A percentile compares a stretch with the other conserved stretches of the same genome.
Evolutionary conservation across 2,888 invertebrate genomes (phyloP).

Genomic region (Tetranychus piercei): DNA sequence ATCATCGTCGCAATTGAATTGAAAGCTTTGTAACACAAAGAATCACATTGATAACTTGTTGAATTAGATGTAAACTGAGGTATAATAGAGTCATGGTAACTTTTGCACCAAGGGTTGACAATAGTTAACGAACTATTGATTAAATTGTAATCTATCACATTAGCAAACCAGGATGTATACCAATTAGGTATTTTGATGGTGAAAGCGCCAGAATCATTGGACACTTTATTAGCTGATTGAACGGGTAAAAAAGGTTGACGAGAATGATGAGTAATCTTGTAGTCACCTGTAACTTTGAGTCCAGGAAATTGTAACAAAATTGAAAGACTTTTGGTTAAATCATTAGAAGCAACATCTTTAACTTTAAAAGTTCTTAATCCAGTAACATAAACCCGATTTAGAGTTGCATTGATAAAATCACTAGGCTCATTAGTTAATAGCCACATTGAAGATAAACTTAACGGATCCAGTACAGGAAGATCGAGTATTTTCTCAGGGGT

Average conservation of each 20-base stretch:
- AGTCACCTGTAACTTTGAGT: background rate
- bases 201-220: background rate
- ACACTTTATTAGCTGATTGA: background rate
- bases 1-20: background rate
- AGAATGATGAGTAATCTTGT: background rate
- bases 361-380: background rate
- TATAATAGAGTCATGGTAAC: background rate
- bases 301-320: background rate
- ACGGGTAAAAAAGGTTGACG: background rate
- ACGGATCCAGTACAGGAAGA: conserved; percentile 1
- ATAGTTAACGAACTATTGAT: background rate
- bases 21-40: background rate
- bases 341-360: conserved; percentile 7
- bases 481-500: background rate
- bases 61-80: background rate
- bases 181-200: background rate
- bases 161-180: conserved; percentile 2
- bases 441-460: background rate
- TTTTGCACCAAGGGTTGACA: background rate
- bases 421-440: background rate
- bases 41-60: background rate
- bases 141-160: background rate
- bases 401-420: conserved; percentile 4
- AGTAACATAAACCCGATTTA: background rate
- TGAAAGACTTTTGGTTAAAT: background rate